Evolutionary conservation across 2,888 invertebrate species (phyloP).

Genomic region (Apodemia hepburni): DNA sequence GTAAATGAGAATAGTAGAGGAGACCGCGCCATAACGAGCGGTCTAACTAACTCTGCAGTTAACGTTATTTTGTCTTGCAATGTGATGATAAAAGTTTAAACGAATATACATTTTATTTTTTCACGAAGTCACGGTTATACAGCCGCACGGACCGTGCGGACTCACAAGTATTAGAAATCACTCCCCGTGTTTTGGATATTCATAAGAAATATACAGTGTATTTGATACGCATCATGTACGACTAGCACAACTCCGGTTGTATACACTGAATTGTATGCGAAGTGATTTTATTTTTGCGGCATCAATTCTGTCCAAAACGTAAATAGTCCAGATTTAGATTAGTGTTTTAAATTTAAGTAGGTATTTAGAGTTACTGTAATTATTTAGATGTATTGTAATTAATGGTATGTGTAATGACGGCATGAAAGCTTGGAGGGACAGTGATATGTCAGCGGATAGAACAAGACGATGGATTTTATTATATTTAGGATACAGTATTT

Average conservation of each 20-base stretch:
- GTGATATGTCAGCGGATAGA: slow-evolving; percentile 23
- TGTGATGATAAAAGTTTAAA: slow-evolving; percentile 6
- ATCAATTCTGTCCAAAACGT: slow-evolving; percentile 68
- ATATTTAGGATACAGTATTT: slow-evolving; percentile 55
- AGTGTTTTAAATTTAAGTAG: slow-evolving; percentile 24
- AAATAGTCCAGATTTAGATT: slow-evolving; percentile 39
- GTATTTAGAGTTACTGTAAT: slow-evolving; percentile 15
- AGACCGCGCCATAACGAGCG: not conserved
- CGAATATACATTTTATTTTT: slow-evolving; percentile 7
- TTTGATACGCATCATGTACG: no score
- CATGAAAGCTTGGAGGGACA: not conserved
- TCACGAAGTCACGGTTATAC: not conserved
- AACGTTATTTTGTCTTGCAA: not conserved
- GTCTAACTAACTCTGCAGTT: not conserved
- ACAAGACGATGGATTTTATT: slow-evolving; percentile 39
- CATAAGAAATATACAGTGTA: no score
- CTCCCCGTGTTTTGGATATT: no score
- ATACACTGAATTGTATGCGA: slow-evolving; percentile 43
- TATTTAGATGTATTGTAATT: slow-evolving; percentile 19
- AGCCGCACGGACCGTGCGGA: not conserved
- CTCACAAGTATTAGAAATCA: not conserved
- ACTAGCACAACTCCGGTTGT: no score
- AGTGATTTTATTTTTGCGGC: slow-evolving; percentile 45
- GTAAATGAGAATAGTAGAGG: slow-evolving; percentile 34
- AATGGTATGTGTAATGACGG: not conserved